phyloP scores from a whole-genome alignment of 2,797 vertebrate genomes.

The Siniperca scherzeri region DNA sequence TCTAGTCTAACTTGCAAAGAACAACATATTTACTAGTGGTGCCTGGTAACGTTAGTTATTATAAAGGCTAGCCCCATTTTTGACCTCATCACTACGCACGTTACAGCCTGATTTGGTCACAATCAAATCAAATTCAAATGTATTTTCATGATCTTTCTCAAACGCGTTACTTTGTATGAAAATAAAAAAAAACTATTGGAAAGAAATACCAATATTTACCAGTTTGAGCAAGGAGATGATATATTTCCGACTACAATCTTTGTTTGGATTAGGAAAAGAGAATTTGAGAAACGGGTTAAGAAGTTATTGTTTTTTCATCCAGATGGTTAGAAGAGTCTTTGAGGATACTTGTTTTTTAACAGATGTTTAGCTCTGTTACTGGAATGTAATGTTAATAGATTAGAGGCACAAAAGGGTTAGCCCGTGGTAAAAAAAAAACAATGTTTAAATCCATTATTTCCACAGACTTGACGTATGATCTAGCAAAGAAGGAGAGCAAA shows the following conservation, averaged over 20 bases:
- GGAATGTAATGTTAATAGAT: too few relatives aligned
- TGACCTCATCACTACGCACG: background rate
- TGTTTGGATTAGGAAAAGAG: background rate
- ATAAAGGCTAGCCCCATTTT: background rate
- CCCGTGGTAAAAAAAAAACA: too few relatives aligned
- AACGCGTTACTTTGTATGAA: background rate
- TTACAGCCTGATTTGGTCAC: background rate
- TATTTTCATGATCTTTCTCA: background rate
- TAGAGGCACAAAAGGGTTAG: too few relatives aligned
- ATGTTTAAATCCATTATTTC: too few relatives aligned
- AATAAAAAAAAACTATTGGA: fast-evolving
- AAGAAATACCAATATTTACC: background rate
- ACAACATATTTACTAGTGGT: background rate
- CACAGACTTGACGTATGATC: too few relatives aligned
- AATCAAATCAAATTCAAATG: background rate
- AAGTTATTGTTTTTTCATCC: background rate
- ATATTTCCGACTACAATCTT: background rate
- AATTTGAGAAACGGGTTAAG: background rate
- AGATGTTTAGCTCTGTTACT: too few relatives aligned
- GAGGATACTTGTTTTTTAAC: too few relatives aligned
- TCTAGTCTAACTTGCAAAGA: background rate
- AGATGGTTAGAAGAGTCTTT: background rate
- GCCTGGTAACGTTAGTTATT: background rate
- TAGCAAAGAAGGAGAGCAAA: too few relatives aligned
- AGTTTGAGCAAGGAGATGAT: too few relatives aligned